Conservation (phyloP, 92 coral and sea anemone species). For the Palythoa grandiflora region DNA sequence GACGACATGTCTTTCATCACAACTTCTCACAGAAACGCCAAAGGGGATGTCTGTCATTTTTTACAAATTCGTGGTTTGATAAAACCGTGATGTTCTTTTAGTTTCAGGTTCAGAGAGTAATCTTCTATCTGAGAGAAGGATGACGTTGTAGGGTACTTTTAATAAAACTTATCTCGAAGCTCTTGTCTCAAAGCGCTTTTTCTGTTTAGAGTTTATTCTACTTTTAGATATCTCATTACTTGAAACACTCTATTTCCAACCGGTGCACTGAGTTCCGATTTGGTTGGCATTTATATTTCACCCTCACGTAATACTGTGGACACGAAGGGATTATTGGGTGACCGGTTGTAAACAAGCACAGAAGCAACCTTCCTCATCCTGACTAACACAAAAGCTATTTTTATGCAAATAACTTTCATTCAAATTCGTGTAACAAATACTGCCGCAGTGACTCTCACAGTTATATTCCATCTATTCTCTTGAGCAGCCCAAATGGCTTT, state of each 20-base stretch:
- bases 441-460: neutral
- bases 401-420: conserved; percentile 10
- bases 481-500: neutral
- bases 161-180: neutral
- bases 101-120: neutral
- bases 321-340: neutral
- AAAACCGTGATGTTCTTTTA: conserved; percentile 17
- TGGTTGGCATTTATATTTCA: neutral
- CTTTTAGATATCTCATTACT: conserved; percentile 5
- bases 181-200: neutral
- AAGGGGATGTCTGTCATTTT: conserved; percentile 41
- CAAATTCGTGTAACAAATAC: neutral
- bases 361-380: neutral
- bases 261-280: conserved; percentile 22
- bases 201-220: conserved; percentile 6
- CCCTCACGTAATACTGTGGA: conserved; percentile 24
- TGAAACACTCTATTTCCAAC: conserved; percentile 5
- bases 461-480: neutral
- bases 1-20: conserved; percentile 60
- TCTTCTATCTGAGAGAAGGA: neutral
- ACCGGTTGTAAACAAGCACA: neutral
- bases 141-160: neutral
- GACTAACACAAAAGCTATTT: neutral
- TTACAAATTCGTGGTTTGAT: conserved; percentile 8
- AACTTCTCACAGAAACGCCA: conserved; percentile 36